Conservation (phyloP, 1,140 invertebrate species). For the Caenorhabditis brenneri region DNA sequence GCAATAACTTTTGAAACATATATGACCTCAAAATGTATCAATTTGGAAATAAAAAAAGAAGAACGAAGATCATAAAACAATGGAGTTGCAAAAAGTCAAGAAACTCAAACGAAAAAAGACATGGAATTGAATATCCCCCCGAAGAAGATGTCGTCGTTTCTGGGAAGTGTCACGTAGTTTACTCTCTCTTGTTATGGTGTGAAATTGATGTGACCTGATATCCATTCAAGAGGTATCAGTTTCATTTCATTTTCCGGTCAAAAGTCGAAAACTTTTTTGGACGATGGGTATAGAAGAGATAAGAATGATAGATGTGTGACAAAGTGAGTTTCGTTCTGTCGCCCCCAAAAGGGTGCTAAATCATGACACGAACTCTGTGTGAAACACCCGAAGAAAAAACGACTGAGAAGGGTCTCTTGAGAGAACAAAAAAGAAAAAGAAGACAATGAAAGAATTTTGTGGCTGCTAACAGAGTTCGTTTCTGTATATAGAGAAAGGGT, state of each 20-base stretch:
- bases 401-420: not conserved
- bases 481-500: not conserved
- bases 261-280: not conserved
- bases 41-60: not conserved
- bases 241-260: constrained; percentile 4
- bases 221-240: not conserved
- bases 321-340: not conserved
- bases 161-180: constrained; percentile 16
- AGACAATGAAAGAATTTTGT: constrained; percentile 1
- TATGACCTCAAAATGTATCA: not conserved
- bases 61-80: not conserved
- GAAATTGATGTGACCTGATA: constrained; percentile 5
- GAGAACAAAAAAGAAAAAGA: constrained; percentile 6
- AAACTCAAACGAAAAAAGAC: not conserved
- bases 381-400: not conserved
- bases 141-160: not conserved
- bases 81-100: not conserved
- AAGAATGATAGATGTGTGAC: constrained; percentile 13
- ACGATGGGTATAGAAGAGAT: not conserved
- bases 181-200: not conserved
- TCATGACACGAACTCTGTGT: constrained; percentile 32
- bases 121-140: constrained; percentile 39
- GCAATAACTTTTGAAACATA: too few species aligned
- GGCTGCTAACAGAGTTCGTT: not conserved
- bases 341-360: constrained; percentile 28